phyloP scores from a whole-genome alignment of 2,113 vertebrate species.

The Myiopsitta monachus region DNA sequence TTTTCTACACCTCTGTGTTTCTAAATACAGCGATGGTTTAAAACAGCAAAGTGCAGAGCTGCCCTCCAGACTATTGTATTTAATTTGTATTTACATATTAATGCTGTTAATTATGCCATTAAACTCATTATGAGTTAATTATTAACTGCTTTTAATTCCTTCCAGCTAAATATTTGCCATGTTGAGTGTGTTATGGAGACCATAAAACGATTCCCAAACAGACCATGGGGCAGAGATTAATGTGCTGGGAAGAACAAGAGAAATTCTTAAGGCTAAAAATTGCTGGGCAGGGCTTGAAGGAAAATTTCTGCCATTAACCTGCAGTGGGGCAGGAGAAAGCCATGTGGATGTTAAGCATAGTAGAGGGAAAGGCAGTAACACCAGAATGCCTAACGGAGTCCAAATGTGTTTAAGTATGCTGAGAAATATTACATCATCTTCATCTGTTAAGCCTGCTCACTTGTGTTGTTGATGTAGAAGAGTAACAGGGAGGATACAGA shows the following conservation, averaged over 20 bases:
- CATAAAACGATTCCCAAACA: neutral
- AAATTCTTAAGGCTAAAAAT: neutral
- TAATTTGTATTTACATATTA: conserved; percentile 8
- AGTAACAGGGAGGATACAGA: neutral
- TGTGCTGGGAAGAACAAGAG: neutral
- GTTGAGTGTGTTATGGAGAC: neutral
- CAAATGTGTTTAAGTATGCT: neutral
- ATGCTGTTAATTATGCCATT: conserved; percentile 38
- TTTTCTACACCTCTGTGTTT: neutral
- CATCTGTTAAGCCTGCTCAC: neutral
- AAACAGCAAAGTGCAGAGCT: neutral
- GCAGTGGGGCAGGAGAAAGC: neutral
- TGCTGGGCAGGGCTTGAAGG: neutral
- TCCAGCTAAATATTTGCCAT: conserved; percentile 50
- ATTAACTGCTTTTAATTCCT: conserved; percentile 47
- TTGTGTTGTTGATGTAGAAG: neutral
- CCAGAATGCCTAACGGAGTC: neutral
- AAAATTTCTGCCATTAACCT: neutral
- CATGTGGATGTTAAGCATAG: rapidly evolving
- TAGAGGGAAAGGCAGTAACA: neutral
- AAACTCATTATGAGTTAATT: conserved; percentile 20
- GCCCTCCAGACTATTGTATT: neutral
- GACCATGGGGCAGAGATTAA: neutral
- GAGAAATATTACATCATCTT: neutral
- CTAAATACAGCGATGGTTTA: neutral